Base-by-base conservation (phyloP, 92 coral and sea anemone species). In the Muricea muricata region DNA sequence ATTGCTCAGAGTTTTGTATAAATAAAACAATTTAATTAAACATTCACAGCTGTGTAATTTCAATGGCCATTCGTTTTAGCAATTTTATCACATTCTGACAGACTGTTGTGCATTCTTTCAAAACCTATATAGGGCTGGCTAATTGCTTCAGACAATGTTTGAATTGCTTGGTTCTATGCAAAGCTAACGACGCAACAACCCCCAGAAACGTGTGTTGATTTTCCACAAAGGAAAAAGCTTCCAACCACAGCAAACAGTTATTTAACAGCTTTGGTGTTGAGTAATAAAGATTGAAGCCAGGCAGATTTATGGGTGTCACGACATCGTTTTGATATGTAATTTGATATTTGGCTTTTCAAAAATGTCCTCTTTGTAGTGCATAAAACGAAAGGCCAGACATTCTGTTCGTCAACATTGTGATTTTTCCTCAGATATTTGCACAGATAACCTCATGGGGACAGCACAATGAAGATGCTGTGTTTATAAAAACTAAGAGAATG, bases 361-460 rank as follows among this genome's bases (percentile, higher is more conserved):
- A n/a, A n/a, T n/a, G n/a, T n/a, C n/a, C n/a, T n/a, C n/a, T n/a
- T n/a, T n/a, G n/a, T n/a, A n/a, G n/a, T n/a, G n/a, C n/a, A n/a
- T n/a, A n/a, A n/a, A n/a, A 66, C 61, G 20, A 57, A 24, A 37
- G 20, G 1, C 13, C 37, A 47, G 23, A 25, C 17, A 1, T 54
- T 52, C 84, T 67, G 57, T 82, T 87, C 61, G 72, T 28, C 65
- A 65, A 61, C 32, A 21, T 35, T 7, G 65, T 56, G 34, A 61
- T 26, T 65, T 87, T 42, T 70, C 83, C 50, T n/a, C 33, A 81
- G 55, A 87, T 87, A 41, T 73, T 65, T 6, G 57, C 68, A 6
- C 42, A 65, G 60, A 75, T 75, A 75, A 50, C 41, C 80, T 13
- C 15, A 12, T 47, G 34, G 24, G 39, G 28, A 47, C 12, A 40